Base-by-base conservation (phyloP, 2,888 invertebrate genomes). In the Calliphora vomitoria region DNA sequence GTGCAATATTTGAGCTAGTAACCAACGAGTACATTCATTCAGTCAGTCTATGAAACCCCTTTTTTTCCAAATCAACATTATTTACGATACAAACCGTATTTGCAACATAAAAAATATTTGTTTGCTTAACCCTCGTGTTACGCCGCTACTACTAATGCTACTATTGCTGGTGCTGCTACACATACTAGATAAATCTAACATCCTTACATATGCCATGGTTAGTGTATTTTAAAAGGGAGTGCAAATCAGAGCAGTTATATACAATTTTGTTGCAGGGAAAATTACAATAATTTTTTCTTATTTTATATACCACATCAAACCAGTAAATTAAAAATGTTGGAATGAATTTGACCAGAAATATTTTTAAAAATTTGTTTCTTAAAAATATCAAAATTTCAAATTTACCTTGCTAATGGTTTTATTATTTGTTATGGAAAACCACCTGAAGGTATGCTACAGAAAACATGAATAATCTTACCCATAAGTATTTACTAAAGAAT, bases 81-180 rank as follows among this genome's bases (percentile, higher is more conserved):
- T 84, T 71, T 83, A 58, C 50, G 60, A 69, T 76, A 69, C 75
- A 82, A 53, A 64, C 55, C 13, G 55, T 72, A 58, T 84, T 78
- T 64, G 35, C n/a, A 72, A 64, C 62, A 84, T 13, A 35, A 64
- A 50, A 50, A 72, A 38, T 72, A 25, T 79, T 44, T 84, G 79
- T 74, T 84, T 79, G 74, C 50, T 79, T 80, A 68, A 79, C 74
- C n/a, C 71, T 78, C 44, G 38, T 47, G 50, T 62, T 76, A 41
- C 38, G 20, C 20, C 25, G 18, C 35, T 47, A 25, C 64, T 31
- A 18, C 38, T 25, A 62, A 38, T 66, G 53, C 25, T 55, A 11
- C 50, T 55, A 18, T 15, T 18, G 8, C 15, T n/a, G 13, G 35
- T 58, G 41, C 41, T 68, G 75, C 66, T 60, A 20, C 13, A 41